Evolutionary conservation across 2,113 vertebrate species (phyloP).

Genomic region (Heteronetta atricapilla): DNA sequence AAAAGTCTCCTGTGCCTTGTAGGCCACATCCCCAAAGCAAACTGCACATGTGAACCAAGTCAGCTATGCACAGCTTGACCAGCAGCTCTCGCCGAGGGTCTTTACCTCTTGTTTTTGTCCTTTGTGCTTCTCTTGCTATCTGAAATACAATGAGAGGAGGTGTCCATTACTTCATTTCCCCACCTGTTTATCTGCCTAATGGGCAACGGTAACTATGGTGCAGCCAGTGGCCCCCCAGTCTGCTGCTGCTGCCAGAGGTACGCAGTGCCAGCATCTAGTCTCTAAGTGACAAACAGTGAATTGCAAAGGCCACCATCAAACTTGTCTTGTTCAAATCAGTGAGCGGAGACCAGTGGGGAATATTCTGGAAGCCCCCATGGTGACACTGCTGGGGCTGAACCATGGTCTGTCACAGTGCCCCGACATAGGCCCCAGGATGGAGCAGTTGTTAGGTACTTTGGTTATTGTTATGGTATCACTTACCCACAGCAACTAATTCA

Average conservation of each 20-base stretch:
- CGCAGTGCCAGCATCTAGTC: background rate
- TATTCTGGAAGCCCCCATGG: background rate
- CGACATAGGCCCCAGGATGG: background rate
- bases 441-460: background rate
- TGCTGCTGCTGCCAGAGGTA: background rate
- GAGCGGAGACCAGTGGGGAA: background rate
- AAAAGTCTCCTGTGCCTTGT: background rate
- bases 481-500: background rate
- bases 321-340: background rate
- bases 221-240: background rate
- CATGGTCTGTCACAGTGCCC: background rate
- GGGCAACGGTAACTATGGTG: background rate
- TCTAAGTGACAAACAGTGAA: background rate
- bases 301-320: background rate
- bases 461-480: background rate
- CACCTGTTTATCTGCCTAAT: background rate
- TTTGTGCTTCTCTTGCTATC: too few species aligned
- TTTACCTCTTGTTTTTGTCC: background rate
- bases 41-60: background rate
- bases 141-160: too few species aligned
- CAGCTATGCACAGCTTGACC: too few species aligned
- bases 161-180: too few species aligned
- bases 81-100: background rate
- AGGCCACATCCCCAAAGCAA: too few species aligned
- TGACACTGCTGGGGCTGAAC: background rate